Percentiles rank a stretch among this genome's conserved stretches.
These are phyloP conservation scores for Plestiodon gilberti DNA, from an alignment of 2,113 vertebrate genomes.

Conservation along the genomic window DNA sequence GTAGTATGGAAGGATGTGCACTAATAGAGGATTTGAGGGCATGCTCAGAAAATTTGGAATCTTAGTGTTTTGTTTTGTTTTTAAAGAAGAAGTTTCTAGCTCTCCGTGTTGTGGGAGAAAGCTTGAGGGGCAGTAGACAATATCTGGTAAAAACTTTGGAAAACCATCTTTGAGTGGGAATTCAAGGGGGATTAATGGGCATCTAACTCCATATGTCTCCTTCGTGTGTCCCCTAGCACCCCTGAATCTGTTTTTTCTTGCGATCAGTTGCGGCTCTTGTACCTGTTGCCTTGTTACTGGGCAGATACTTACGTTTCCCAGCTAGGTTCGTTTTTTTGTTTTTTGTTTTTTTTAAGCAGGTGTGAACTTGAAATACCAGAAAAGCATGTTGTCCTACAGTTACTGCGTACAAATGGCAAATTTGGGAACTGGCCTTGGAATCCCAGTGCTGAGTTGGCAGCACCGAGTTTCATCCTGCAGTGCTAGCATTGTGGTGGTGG, in stretches of 20 bases:
- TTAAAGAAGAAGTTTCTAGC: neutral
- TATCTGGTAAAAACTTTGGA: neutral
- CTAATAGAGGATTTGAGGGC: neutral
- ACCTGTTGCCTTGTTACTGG: neutral
- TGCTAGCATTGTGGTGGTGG: neutral
- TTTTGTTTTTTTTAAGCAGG: neutral
- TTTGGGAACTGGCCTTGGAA: neutral
- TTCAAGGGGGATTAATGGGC: neutral
- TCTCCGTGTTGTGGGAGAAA: neutral
- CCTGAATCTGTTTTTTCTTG: neutral
- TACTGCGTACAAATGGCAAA: neutral
- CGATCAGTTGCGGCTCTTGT: too few species aligned
- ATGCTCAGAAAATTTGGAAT: neutral
- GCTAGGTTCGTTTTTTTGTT: neutral
- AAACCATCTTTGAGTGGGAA: neutral
- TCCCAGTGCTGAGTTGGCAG: neutral
- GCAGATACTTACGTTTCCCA: slow-evolving; percentile 14
- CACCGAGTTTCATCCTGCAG: neutral
- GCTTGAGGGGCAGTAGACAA: neutral
- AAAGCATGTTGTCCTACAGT: slow-evolving; percentile 49
- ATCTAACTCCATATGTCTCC: neutral
- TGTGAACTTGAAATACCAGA: slow-evolving; percentile 70
- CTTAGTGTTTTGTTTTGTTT: neutral
- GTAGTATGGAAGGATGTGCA: too few species aligned
- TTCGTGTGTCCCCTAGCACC: neutral